phyloP scores from a whole-genome alignment of 64 coral and sea anemone species.

The Pocillopora damicornis region DNA sequence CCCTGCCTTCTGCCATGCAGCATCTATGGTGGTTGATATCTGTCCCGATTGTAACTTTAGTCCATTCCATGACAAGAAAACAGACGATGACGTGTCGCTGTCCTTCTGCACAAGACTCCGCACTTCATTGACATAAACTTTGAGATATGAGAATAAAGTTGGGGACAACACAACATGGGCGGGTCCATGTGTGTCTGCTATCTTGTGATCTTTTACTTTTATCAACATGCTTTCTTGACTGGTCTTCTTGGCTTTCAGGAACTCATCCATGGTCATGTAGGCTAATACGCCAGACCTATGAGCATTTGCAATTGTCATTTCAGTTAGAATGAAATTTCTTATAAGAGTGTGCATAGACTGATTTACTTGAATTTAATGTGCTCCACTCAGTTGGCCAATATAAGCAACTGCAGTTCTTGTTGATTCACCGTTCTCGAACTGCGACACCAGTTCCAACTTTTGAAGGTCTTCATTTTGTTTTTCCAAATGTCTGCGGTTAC shows the following conservation, averaged over 20 bases:
- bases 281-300: background rate
- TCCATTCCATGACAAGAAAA: conserved; percentile 9
- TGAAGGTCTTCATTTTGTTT: background rate
- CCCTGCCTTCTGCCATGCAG: background rate
- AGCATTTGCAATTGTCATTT: conserved; percentile 36
- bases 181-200: conserved; percentile 5
- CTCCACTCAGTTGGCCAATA: background rate
- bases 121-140: background rate
- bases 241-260: background rate
- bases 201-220: conserved; percentile 4
- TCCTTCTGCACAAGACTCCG: background rate
- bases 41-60: background rate
- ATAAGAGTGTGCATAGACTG: background rate
- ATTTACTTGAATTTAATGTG: background rate
- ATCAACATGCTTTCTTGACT: background rate
- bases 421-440: background rate
- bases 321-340: conserved; percentile 1
- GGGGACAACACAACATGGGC: background rate
- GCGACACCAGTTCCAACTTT: background rate
- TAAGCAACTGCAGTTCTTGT: background rate
- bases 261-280: background rate
- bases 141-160: conserved; percentile 8
- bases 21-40: conserved; percentile 11
- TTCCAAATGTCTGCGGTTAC: background rate
- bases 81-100: background rate